Conservation (phyloP, 2,113 vertebrate species). For the Arothron firmamentum region DNA sequence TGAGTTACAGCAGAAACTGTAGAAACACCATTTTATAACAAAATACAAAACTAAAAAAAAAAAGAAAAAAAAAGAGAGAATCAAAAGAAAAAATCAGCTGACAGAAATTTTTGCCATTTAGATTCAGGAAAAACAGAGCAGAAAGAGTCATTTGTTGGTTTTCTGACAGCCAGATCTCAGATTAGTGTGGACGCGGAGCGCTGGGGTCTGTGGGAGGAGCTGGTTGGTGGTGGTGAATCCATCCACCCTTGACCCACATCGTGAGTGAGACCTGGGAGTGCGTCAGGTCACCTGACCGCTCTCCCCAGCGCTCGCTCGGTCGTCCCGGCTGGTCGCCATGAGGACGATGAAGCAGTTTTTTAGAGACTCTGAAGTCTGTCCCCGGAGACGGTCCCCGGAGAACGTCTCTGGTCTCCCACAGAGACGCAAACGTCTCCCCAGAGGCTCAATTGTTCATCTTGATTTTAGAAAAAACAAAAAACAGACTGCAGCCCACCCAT, state of each 20-base stretch:
- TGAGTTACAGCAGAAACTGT: not conserved
- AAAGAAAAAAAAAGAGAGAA: not conserved
- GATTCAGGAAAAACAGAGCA: not conserved
- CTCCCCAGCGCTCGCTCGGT: conserved; percentile 12
- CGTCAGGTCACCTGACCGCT: conserved; percentile 21
- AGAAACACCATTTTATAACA: too few species aligned
- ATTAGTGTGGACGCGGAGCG: not conserved
- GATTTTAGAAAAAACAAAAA: conserved; percentile 11
- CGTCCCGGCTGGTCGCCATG: not conserved
- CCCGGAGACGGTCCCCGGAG: not conserved
- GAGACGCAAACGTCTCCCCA: conserved; percentile 14
- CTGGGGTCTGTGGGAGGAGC: not conserved
- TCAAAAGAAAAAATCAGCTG: not conserved
- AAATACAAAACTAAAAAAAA: not conserved
- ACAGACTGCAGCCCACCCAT: conserved; percentile 2
- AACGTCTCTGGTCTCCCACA: conserved; percentile 8
- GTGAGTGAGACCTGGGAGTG: conserved; percentile 8
- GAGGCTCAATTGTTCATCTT: conserved; percentile 14
- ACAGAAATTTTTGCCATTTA: too few species aligned
- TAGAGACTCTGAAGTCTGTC: not conserved
- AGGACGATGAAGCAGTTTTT: not conserved
- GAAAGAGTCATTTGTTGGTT: not conserved
- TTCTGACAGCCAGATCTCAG: not conserved
- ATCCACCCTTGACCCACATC: conserved; percentile 4
- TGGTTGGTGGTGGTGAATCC: conserved; percentile 1